A percentile compares a stretch with the other conserved stretches of the same genome.
Evolutionary conservation across 2,797 vertebrate species (phyloP).

Genomic region (Bufotes viridis): DNA sequence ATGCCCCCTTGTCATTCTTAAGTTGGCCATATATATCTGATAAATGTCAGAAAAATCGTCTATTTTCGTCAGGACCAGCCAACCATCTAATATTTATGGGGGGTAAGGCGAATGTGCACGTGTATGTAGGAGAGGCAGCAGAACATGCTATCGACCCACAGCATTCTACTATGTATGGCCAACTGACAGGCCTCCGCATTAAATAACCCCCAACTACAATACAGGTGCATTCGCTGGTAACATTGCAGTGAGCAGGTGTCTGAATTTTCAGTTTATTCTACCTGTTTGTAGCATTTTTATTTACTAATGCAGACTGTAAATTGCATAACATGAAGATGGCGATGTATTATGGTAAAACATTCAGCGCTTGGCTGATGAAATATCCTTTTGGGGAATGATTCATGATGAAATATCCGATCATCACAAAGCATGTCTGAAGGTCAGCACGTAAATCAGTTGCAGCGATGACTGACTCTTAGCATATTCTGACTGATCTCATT

Average conservation of each 20-base stretch:
- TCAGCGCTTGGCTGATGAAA: constrained; percentile 30
- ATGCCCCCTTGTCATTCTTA: no score
- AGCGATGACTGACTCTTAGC: neutral
- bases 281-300: neutral
- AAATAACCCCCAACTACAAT: no score
- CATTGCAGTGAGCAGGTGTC: neutral
- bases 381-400: constrained; percentile 21
- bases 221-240: no score
- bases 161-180: no score
- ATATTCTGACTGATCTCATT: neutral
- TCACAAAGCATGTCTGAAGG: neutral
- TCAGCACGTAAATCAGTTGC: constrained; percentile 12
- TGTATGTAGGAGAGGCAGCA: no score
- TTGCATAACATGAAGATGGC: neutral
- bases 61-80: no score
- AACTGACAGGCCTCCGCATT: no score
- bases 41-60: no score
- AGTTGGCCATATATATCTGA: no score
- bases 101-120: no score
- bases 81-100: no score
- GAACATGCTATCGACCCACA: no score
- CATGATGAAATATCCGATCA: neutral
- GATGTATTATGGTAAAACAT: neutral
- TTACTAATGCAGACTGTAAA: neutral
- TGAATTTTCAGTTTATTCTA: neutral